These are phyloP conservation scores for Phalacrocorax carbo DNA, from an alignment of 2,113 vertebrate genomes.

Conservation along the genomic window DNA sequence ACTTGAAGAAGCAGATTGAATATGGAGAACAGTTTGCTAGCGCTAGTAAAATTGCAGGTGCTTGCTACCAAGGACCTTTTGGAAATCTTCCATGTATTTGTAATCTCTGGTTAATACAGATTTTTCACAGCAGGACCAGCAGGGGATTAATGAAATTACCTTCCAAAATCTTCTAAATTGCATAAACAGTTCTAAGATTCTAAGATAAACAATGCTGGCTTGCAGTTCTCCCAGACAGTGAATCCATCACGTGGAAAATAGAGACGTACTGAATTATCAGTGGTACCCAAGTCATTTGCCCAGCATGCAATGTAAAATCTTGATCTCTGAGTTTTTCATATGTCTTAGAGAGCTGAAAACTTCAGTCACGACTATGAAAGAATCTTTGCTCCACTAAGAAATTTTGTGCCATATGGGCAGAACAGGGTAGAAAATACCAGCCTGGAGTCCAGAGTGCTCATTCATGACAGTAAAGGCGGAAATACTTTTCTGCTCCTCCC, in stretches of 20 bases:
- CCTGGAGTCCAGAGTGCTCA: not conserved
- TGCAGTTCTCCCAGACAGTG: not conserved
- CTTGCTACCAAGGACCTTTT: not conserved
- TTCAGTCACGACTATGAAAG: not conserved
- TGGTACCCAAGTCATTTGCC: not conserved
- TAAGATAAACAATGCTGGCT: not conserved
- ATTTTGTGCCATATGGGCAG: not conserved
- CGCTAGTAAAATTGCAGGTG: not conserved
- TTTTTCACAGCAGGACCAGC: constrained; percentile 22
- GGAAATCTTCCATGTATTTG: not conserved
- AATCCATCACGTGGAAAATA: not conserved
- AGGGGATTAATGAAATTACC: constrained; percentile 47
- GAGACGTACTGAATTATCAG: not conserved
- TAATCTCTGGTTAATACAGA: not conserved
- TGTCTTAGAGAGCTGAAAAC: not conserved
- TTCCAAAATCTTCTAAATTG: constrained; percentile 4
- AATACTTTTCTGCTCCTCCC: not conserved
- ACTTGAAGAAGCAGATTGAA: not conserved
- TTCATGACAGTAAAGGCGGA: not conserved
- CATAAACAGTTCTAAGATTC: not conserved
- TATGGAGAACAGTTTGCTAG: constrained; percentile 2
- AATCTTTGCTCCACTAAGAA: not conserved
- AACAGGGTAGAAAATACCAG: not conserved
- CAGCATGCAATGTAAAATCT: not conserved
- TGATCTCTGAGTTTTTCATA: not conserved